Evolutionary conservation across 1,140 invertebrate genomes (phyloP), one percentile per base, ranked within the genome.

Genomic region (Zaprionus nigranus): DNA sequence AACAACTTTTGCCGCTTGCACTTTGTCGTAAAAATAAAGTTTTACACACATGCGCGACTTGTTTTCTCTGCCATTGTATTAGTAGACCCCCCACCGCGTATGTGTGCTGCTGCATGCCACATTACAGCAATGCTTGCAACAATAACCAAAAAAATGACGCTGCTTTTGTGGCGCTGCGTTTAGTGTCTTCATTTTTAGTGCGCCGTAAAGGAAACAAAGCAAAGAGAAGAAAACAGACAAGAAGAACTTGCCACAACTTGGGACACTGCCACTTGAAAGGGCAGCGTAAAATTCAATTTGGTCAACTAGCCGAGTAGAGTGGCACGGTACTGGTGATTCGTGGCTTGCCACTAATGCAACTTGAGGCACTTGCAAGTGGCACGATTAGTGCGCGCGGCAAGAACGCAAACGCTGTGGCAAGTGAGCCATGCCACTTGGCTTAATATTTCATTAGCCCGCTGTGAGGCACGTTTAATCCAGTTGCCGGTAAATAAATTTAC

Each of bases 21-120:
- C 85, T 87, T 84, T 84, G 84, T 87, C 84, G 84, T 87, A 88
- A 87, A 87, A 87, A 87, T 87, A 88, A 87, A 87, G 84, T 87
- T 87, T 88, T 87, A 88, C 85, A 88, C 81, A 86, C 77, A 82
- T 69, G 87, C 78, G 78, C 81, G 66, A 88, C 72, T 73, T 88
- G 83, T 82, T 88, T 88, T 71, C 73, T n/a, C 80, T 88, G 74
- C 69, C 75, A 88, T 83, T 81, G 77, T 83, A 84, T 88, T 75
- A 83, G 80, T 86, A 65, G 67, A 13, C 4, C 36, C 36, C 36
- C 13, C 36, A 2, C 36, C 1, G 40, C 6, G 1, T n/a, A n/a
- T 40, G 5, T 80, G 78, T 78, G 62, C 62, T 63, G 30, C 64
- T 71, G 70, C 60, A 84, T 81, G 78, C 78, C 84, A 72, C 78